Evolutionary conservation across 2,888 invertebrate species (phyloP), one percentile per base, ranked within the genome.

Genomic region (Pocota personata): DNA sequence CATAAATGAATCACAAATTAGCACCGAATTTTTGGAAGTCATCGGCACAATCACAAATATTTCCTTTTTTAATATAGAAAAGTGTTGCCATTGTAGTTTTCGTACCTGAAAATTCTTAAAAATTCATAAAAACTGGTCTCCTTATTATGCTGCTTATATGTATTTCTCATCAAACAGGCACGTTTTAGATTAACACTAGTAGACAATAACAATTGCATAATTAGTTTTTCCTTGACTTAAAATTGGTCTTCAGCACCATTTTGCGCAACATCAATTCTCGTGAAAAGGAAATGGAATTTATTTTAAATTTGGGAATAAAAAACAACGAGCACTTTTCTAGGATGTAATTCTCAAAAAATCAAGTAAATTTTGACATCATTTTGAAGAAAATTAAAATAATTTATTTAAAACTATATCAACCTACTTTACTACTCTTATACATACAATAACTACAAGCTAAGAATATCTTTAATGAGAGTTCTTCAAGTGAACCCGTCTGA

Each of bases 401-500:
- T 75, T 64, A 48, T 35, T 60, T 46, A 32, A 30, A 37, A 57
- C 69, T 58, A 69, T 4, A 12, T 1, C 46, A 35, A 50, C 32
- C 14, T 40, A 66, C 24, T 30, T 3, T 21, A 35, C 50, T 62
- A 66, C 14, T 3, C 50, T 37, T 66, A 55, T 1, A 55, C 16
- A 55, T 1, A 55, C 16, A 57, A 19, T 21, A 71, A 32, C 30
- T 52, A 52, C 4, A 30, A 19, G 32, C 57, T 55, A 43, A 43
- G 14, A 16, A 71, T 24, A 43, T 43, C 21, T 16, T 72, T 0
- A 72, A 21, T 6, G 21, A 6, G 46, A 62, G 24, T 14, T 48
- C 40, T 73, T 80, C 1, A 40, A 21, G 5, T 80, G 73, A 58
- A 75, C 10, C 19, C 75, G 57, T 27, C 80, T 69, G 7, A 55